Conservation (phyloP, 2,797 vertebrate genomes). For the Pitangus sulphuratus region DNA sequence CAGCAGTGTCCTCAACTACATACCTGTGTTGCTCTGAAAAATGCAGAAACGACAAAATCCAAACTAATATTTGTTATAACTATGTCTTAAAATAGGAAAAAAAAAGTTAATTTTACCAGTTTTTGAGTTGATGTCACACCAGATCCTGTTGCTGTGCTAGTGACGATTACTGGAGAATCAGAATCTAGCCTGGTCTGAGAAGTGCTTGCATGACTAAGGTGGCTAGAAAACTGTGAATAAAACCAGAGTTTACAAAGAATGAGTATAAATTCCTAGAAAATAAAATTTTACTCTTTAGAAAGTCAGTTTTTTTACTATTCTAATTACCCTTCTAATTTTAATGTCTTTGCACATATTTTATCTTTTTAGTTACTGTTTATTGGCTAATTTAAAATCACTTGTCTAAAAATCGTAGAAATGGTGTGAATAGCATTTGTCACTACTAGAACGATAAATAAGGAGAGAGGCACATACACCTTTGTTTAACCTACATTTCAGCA, state of each 20-base stretch:
- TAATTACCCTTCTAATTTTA: background rate
- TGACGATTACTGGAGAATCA: conserved; percentile 68
- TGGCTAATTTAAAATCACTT: background rate
- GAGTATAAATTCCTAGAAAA: background rate
- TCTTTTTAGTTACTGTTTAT: background rate
- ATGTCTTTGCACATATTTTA: background rate
- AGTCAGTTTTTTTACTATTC: background rate
- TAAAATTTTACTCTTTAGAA: background rate
- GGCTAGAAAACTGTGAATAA: conserved; percentile 64
- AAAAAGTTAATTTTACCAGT: conserved; percentile 72
- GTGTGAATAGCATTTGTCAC: background rate
- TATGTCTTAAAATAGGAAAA: background rate
- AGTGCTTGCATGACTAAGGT: conserved; percentile 54
- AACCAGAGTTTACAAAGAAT: conserved; percentile 1
- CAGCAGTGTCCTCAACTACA: background rate
- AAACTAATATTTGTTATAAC: background rate
- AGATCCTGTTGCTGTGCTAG: conserved; percentile 73
- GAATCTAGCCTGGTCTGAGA: conserved; percentile 72
- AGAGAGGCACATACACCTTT: background rate
- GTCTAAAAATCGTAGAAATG: background rate
- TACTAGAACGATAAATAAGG: background rate
- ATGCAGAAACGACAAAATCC: background rate
- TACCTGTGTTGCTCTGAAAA: background rate
- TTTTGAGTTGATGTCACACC: conserved; percentile 73
- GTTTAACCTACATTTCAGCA: background rate